Percentiles rank a stretch among this genome's conserved stretches.
Evolutionary conservation across 1,140 invertebrate species (phyloP).

Genomic region (Battus philenor): DNA sequence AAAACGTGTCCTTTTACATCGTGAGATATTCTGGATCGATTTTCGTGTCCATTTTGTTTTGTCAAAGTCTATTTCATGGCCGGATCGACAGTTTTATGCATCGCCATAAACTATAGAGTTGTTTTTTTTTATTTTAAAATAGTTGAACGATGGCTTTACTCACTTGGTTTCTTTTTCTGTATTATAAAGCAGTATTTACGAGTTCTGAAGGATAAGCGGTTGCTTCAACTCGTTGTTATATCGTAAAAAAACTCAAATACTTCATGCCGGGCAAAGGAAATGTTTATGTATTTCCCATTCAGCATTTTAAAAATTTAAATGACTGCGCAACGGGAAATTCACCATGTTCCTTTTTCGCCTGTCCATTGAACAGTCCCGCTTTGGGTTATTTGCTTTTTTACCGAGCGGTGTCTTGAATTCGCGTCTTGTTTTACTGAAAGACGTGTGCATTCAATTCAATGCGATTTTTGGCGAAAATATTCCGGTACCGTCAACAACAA

Average conservation of each 20-base stretch:
- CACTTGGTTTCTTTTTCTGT: background rate
- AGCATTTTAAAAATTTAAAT: conserved; percentile 29
- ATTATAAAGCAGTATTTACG: conserved; percentile 3
- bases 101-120: conserved; percentile 7
- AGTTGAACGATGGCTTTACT: background rate
- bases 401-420: conserved; percentile 40
- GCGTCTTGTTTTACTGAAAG: conserved; percentile 43
- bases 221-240: conserved; percentile 15
- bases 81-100: conserved; percentile 3
- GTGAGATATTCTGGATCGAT: conserved; percentile 9
- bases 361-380: conserved; percentile 16
- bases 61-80: conserved; percentile 2
- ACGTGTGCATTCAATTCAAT: conserved; percentile 54
- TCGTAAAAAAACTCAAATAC: conserved; percentile 17
- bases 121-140: too few species aligned
- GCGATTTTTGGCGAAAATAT: conserved; percentile 29
- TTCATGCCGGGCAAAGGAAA: conserved; percentile 22
- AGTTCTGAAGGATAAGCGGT: background rate
- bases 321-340: conserved; percentile 34
- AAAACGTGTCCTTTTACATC: background rate
- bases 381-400: conserved; percentile 27
- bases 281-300: conserved; percentile 36
- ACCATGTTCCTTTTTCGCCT: conserved; percentile 18
- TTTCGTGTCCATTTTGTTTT: conserved; percentile 11
- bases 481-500: conserved; percentile 23